Evolutionary conservation across 2,113 vertebrate genomes (phyloP), one percentile per base, ranked within the genome.

Genomic region (Leucosticte australis): DNA sequence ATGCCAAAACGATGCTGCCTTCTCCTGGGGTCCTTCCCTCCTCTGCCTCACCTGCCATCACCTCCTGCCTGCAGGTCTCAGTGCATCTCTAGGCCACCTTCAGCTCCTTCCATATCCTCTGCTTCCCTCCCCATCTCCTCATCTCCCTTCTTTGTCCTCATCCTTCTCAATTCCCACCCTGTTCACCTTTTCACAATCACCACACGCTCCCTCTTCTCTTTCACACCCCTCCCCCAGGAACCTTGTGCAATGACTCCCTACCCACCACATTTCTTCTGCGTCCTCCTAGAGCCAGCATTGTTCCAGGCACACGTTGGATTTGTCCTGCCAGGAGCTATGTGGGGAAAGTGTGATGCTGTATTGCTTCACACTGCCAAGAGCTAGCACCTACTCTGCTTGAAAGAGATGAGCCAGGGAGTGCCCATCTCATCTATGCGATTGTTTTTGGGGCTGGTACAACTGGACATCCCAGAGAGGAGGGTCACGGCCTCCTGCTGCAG

Each of bases 1-100:
- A 17, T 3, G 27, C 11, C 46, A 27, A 31, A 81, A 39, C 0
- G 0, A 35, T 11, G 13, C 41, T 83, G 62, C 35, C 47, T 42
- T n/a, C 52, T 50, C 23, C 12, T 3, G 1, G 2, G 2, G 42
- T 59, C 49, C 27, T 35, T 18, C 35, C 50, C 68, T 57, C 18
- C 50, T 7, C 8, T 17, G 2, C 28, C 49, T 46, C 23, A 20
- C 20, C 44, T 41, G 14, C 12, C 23, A n/a, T 37, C 49, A 33
- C 19, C 30, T 76, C 53, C 73, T 64, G 47, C 46, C 44, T 57
- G 55, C 47, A 15, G 26, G 39, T 24, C 70, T 44, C 49, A 47
- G 15, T 15, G 60, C 3, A 0, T 30, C 55, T 69, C 91, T 37
- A 11, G 6, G 10, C 33, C 53, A 79, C 28, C 78, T 77, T 44